Conservation (phyloP, 2,113 vertebrate genomes). For the Muntiacus reevesi region DNA sequence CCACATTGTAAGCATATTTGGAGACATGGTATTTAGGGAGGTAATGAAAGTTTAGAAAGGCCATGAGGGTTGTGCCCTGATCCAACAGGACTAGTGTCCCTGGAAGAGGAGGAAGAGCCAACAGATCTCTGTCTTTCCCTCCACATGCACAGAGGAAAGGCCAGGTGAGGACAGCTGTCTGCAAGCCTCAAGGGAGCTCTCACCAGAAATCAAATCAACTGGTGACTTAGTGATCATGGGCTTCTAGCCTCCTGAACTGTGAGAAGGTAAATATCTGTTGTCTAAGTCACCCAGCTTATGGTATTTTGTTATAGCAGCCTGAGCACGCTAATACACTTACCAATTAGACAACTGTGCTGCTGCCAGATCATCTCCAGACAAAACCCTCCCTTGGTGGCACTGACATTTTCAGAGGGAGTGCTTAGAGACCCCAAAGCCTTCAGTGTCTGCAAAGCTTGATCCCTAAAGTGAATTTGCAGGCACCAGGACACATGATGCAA, state of each 20-base stretch:
- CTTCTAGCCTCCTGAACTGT: neutral
- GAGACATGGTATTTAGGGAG: neutral
- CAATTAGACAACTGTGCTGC: neutral
- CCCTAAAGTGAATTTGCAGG: neutral
- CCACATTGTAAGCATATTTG: neutral
- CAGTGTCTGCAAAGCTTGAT: neutral
- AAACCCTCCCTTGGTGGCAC: neutral
- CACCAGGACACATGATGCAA: neutral
- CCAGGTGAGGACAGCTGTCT: neutral
- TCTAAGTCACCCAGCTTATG: neutral
- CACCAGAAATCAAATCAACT: neutral
- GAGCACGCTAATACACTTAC: neutral
- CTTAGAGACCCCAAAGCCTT: neutral
- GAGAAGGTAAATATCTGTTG: neutral
- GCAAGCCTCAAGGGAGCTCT: neutral
- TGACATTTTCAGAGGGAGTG: neutral
- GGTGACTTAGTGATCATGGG: neutral
- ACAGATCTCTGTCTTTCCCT: neutral
- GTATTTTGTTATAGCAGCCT: neutral
- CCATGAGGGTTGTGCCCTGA: neutral
- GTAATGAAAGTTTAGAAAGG: neutral
- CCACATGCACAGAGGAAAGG: neutral
- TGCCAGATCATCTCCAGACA: neutral
- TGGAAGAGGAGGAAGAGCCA: neutral
- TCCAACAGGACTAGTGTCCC: neutral